These are phyloP conservation scores for Varanus komodoensis DNA, from an alignment of 2,113 vertebrate species.

Conservation along the genomic window DNA sequence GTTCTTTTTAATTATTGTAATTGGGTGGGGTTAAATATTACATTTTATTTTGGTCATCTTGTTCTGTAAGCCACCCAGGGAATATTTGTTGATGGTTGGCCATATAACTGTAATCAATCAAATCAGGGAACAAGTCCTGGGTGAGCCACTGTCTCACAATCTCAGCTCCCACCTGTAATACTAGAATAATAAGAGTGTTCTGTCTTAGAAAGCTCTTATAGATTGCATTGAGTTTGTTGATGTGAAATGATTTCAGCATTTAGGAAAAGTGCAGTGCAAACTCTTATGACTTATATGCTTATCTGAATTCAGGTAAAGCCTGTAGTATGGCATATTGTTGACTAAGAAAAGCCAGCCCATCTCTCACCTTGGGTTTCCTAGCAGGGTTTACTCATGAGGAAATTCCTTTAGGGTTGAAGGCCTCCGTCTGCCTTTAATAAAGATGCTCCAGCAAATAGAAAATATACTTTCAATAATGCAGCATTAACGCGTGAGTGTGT, in stretches of 20 bases:
- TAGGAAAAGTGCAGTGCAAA: not conserved
- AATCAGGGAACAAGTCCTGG: not conserved
- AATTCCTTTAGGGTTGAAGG: constrained; percentile 23
- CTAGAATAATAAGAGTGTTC: not conserved
- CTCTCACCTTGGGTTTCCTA: not conserved
- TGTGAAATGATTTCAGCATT: not conserved
- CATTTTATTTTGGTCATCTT: not conserved
- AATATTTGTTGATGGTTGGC: not conserved
- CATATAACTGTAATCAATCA: not conserved
- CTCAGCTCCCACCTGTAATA: not conserved
- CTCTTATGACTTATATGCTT: not conserved
- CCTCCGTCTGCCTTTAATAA: constrained; percentile 54
- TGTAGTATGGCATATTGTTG: not conserved
- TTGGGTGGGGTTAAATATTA: not conserved
- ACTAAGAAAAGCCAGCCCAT: not conserved
- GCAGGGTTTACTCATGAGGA: not conserved
- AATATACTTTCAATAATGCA: constrained; percentile 48
- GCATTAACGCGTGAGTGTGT: constrained; percentile 42
- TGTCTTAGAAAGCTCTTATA: not conserved
- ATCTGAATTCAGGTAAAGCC: not conserved
- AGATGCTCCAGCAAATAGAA: constrained; percentile 28
- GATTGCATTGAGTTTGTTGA: not conserved
- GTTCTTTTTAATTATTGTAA: not conserved
- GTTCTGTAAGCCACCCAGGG: not conserved
- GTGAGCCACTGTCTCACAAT: not conserved